phyloP scores from a whole-genome alignment of 2,888 invertebrate species.

The Eucriotettix oculatus region DNA sequence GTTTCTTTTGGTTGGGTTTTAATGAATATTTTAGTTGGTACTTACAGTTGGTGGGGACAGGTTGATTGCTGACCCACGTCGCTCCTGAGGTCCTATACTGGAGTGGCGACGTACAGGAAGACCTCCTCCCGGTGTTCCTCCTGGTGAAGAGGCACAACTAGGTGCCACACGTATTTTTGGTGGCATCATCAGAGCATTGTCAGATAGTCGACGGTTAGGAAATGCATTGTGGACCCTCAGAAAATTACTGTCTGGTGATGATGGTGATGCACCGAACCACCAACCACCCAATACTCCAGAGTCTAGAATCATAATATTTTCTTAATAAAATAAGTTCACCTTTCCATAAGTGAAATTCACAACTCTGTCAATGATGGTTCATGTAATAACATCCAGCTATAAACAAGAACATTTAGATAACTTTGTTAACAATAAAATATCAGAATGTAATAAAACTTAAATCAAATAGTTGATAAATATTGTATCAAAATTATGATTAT shows the following conservation, averaged over 20 bases:
- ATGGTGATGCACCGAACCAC: constrained; percentile 72
- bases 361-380: too few relatives aligned
- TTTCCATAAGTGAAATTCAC: too few relatives aligned
- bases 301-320: constrained; percentile 20
- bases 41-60: constrained; percentile 80
- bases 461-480: too few relatives aligned
- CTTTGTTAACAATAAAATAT: too few relatives aligned
- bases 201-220: constrained; percentile 74
- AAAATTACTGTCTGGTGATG: constrained; percentile 74
- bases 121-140: constrained; percentile 50
- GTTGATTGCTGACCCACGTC: constrained; percentile 68
- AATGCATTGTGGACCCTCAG: constrained; percentile 63
- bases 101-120: constrained; percentile 78
- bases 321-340: too few relatives aligned
- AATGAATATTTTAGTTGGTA: constrained; percentile 15
- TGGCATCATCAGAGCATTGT: constrained; percentile 74
- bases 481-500: too few relatives aligned
- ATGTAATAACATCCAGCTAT: too few relatives aligned
- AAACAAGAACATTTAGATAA: too few relatives aligned
- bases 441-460: too few relatives aligned
- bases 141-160: constrained; percentile 72
- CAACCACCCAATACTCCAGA: constrained; percentile 55
- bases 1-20: too few relatives aligned
- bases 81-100: constrained; percentile 79
- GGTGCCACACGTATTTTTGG: constrained; percentile 79